These are phyloP conservation scores for Dinomys branickii DNA, from an alignment of 2,113 vertebrate genomes.

Conservation along the genomic window DNA sequence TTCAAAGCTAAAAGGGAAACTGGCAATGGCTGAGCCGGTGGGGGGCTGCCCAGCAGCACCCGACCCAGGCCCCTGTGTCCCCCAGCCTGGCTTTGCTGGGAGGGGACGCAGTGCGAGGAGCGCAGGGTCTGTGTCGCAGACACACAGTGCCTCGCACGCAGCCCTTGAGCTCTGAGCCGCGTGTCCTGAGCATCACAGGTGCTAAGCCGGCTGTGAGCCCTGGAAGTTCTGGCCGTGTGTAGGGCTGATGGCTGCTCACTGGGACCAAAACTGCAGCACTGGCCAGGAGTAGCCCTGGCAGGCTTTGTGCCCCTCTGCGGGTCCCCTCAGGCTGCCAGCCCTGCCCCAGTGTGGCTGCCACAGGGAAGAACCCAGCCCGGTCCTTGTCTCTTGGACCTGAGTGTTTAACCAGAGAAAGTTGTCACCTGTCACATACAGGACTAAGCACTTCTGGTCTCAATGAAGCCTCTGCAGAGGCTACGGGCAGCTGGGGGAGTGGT, in stretches of 20 bases:
- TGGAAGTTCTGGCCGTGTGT: neutral
- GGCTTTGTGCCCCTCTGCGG: neutral
- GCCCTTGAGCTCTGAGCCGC: neutral
- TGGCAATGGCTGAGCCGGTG: slow-evolving; percentile 65
- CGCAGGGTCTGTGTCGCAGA: neutral
- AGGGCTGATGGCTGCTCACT: neutral
- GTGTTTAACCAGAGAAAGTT: neutral
- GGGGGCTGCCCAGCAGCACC: neutral
- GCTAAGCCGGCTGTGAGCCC: neutral
- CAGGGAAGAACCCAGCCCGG: accelerated
- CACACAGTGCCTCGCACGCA: neutral
- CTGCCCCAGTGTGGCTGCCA: neutral
- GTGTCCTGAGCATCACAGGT: too few species aligned
- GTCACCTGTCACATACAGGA: too few species aligned
- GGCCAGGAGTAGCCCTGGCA: neutral
- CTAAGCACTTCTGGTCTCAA: accelerated
- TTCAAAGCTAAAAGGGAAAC: slow-evolving; percentile 50
- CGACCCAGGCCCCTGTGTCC: neutral
- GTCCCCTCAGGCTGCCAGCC: neutral
- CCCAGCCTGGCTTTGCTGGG: neutral
- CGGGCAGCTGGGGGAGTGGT: neutral
- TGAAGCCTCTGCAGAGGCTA: neutral
- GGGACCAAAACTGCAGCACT: too few species aligned
- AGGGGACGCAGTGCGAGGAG: neutral
- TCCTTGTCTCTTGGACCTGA: neutral